phyloP scores from a whole-genome alignment of 1,140 invertebrate species.

The Himalopsyche phryganea region DNA sequence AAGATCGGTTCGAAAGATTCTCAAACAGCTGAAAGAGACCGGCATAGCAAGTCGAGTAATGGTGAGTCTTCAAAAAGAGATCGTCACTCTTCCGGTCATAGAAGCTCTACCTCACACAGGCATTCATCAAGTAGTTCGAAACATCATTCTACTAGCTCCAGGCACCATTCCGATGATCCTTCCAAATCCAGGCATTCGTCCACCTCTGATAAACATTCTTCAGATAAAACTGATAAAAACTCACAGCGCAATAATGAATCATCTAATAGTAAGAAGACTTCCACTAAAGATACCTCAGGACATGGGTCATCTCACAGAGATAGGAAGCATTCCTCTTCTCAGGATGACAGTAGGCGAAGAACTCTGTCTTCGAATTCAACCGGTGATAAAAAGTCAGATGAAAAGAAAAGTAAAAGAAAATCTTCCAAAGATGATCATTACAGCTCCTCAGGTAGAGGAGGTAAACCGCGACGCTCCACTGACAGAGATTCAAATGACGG shows the following conservation, averaged over 20 bases:
- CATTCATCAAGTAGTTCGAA: slow-evolving; percentile 15
- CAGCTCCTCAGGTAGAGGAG: slow-evolving; percentile 51
- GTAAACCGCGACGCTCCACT: slow-evolving; percentile 49
- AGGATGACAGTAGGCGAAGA: slow-evolving; percentile 12
- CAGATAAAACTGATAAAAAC: slow-evolving; percentile 13
- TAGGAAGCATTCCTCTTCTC: slow-evolving; percentile 1
- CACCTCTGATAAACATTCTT: slow-evolving; percentile 17
- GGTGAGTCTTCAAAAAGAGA: slow-evolving; percentile 38
- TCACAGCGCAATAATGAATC: slow-evolving; percentile 5
- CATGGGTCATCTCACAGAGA: slow-evolving; percentile 19
- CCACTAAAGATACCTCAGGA: slow-evolving; percentile 10
- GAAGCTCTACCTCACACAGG: slow-evolving; percentile 32
- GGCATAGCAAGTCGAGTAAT: slow-evolving; percentile 31
- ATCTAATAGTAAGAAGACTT: slow-evolving; percentile 25
- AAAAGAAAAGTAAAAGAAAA: slow-evolving; percentile 50
- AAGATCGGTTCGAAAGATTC: slow-evolving; percentile 50
- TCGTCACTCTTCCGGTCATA: slow-evolving; percentile 40
- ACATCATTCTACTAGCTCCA: slow-evolving; percentile 21
- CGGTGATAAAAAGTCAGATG: slow-evolving; percentile 43
- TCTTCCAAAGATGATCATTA: slow-evolving; percentile 53
- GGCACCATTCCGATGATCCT: slow-evolving; percentile 13
- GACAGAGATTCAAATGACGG: slow-evolving; percentile 60
- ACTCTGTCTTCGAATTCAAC: slow-evolving; percentile 18
- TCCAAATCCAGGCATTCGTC: slow-evolving; percentile 31
- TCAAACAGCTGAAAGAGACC: slow-evolving; percentile 38